Conservation (phyloP, 2,888 invertebrate species). For the Plemyria rubiginata region DNA sequence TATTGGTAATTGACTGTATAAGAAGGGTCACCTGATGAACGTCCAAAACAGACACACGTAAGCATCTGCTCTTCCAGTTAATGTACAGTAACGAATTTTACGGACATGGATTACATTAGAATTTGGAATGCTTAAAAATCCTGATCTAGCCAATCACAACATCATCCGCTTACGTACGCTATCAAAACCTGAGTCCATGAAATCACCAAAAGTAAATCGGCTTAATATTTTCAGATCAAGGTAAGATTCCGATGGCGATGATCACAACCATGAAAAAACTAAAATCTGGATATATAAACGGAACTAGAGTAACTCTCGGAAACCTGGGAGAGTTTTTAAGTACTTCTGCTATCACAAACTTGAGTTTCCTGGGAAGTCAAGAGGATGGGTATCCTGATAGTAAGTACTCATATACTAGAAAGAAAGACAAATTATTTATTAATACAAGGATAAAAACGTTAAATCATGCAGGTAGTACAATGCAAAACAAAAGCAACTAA, state of each 20-base stretch:
- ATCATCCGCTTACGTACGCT: conserved; percentile 25
- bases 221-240: conserved; percentile 88
- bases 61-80: too few relatives aligned
- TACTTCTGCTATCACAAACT: conserved; percentile 98
- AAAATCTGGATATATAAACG: conserved; percentile 99
- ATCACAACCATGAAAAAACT: conserved; percentile 99
- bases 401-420: conserved; percentile 68
- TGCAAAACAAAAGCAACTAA: too few relatives aligned
- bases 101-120: too few relatives aligned
- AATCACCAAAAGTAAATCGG: neutral
- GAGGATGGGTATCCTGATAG: conserved; percentile 96
- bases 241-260: conserved; percentile 96
- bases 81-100: too few relatives aligned
- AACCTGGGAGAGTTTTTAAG: conserved; percentile 97
- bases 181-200: neutral
- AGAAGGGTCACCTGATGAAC: neutral
- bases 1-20: neutral
- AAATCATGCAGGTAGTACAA: too few relatives aligned
- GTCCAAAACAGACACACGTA: neutral
- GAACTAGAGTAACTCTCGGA: conserved; percentile 98
- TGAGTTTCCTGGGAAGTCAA: conserved; percentile 97
- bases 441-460: too few relatives aligned
- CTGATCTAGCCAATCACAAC: conserved; percentile 10
- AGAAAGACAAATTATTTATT: too few relatives aligned
- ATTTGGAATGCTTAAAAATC: conserved; percentile 8